Base-by-base conservation (phyloP, 1,140 invertebrate genomes). In the Drosophila rhopaloa region DNA sequence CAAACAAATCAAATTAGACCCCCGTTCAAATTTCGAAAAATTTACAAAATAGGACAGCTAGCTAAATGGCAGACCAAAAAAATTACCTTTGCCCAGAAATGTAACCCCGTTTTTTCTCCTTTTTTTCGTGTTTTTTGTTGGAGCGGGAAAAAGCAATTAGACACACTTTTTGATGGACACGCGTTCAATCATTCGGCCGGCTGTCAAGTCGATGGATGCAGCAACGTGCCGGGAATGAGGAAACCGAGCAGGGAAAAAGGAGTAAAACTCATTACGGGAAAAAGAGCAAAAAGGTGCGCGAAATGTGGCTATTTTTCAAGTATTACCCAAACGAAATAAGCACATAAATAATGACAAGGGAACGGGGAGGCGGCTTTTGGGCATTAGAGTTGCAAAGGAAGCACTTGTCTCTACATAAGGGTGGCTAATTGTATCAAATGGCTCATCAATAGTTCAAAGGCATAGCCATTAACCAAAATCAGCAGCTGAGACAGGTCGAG, bases 401-500 rank as follows among this genome's bases (percentile, higher is more conserved):
- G 53, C 78, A 84, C 76, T 77, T 72, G 68, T 54, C 60, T 29
- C 44, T 29, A 38, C 29, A 37, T 35, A 37, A 19, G 29, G 38
- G 8, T 43, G 71, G 65, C 76, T 86, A 88, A 86, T 86, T 86
- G 82, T 79, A 68, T 73, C 62, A 70, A 86, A 86, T 82, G 83
- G 76, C 83, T 79, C 83, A 88, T 86, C 83, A 86, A 86, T 86
- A 88, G 83, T 86, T 88, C 83, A 86, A 86, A 86, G 79, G 72
- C 63, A 50, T 14, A n/a, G 72, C 74, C 74, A 68, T 88, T 74
- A 85, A 66, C 53, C 57, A n/a, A 27, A 56, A 10, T 44, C 63
- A 62, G 55, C 68, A 76, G 63, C 60, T 76, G 74, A 60, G 56
- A 71, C 55, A 47, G 57, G 57, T 62, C 55, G 65, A 41, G 67